Conservation (phyloP, 2,113 vertebrate species). For the Sinocyclocheilus grahami region DNA sequence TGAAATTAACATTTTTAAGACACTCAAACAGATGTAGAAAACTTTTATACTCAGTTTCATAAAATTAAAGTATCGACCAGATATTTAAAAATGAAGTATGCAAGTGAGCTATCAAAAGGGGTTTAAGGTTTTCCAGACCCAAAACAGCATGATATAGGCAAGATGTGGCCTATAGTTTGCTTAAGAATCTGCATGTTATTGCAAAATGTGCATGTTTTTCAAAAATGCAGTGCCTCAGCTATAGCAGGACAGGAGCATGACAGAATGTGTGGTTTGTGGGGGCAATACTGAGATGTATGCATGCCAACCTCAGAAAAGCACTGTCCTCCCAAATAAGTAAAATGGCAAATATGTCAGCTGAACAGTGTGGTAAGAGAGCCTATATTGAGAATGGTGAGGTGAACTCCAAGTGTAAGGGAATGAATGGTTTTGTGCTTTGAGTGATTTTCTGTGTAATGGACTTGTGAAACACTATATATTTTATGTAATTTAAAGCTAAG, state of each 20-base stretch:
- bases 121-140: not conserved
- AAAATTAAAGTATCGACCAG: not conserved
- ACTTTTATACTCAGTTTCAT: not conserved
- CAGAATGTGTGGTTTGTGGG: conserved; percentile 19
- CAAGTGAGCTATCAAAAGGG: no score
- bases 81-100: not conserved
- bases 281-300: not conserved
- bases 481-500: conserved; percentile 5
- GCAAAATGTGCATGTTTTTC: not conserved
- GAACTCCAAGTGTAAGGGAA: conserved; percentile 5
- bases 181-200: conserved; percentile 1
- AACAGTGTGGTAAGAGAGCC: not conserved
- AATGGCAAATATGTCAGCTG: conserved; percentile 15
- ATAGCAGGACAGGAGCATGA: not conserved
- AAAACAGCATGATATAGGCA: not conserved
- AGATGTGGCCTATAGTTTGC: not conserved
- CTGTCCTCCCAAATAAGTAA: not conserved
- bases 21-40: not conserved
- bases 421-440: conserved; percentile 1
- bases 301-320: conserved; percentile 22
- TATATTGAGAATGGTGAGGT: conserved; percentile 17
- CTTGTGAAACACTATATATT: conserved; percentile 22
- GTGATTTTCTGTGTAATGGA: not conserved
- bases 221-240: not conserved
- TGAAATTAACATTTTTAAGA: not conserved